Evolutionary conservation across 2,888 invertebrate species (phyloP).

Genomic region (Cacoxenus indagator): DNA sequence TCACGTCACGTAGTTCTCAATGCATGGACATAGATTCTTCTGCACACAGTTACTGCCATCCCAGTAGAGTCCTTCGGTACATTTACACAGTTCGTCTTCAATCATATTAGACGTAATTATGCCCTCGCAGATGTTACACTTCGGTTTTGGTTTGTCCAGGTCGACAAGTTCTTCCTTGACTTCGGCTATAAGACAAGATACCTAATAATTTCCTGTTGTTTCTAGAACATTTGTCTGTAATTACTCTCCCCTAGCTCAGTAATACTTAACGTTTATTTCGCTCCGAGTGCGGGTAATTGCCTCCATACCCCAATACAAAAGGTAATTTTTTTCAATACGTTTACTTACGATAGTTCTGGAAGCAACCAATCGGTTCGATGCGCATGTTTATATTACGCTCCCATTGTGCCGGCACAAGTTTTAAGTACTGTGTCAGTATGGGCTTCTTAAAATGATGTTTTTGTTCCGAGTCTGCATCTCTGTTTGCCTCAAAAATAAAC

Average conservation of each 20-base stretch:
- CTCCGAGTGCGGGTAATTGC: too few relatives aligned
- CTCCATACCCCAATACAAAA: too few relatives aligned
- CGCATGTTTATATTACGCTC: constrained; percentile 80
- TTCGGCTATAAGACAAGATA: constrained; percentile 44
- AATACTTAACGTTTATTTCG: too few relatives aligned
- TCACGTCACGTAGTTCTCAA: constrained; percentile 77
- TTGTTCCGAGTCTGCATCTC: constrained; percentile 75
- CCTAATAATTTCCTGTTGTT: too few relatives aligned
- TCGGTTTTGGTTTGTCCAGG: constrained; percentile 38
- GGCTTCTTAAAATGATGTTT: constrained; percentile 80
- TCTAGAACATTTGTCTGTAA: too few relatives aligned
- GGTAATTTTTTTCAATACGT: neutral
- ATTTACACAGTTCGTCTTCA: constrained; percentile 71
- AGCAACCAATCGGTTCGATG: constrained; percentile 85
- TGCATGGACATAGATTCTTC: constrained; percentile 83
- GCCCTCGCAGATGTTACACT: constrained; percentile 74
- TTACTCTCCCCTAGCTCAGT: too few relatives aligned
- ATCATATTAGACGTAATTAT: constrained; percentile 32
- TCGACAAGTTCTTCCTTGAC: constrained; percentile 46
- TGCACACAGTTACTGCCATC: constrained; percentile 82
- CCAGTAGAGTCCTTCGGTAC: constrained; percentile 75
- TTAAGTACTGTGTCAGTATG: constrained; percentile 79
- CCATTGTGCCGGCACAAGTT: constrained; percentile 82
- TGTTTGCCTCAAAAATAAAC: constrained; percentile 80
- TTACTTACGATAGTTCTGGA: constrained; percentile 79